Conservation (phyloP, 2,888 invertebrate species). For the Gastrophysa polygoni region DNA sequence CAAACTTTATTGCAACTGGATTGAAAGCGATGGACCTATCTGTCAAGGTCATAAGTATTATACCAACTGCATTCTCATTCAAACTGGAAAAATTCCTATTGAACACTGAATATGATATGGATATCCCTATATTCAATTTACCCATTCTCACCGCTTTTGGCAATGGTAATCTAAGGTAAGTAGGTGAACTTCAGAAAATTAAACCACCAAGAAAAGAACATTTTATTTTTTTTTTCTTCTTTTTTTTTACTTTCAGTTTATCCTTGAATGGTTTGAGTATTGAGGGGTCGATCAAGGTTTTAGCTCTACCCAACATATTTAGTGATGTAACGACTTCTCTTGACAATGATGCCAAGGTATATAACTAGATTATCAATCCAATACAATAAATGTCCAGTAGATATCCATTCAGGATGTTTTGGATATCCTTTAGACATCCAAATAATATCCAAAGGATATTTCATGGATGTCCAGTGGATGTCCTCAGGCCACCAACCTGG, state of each 20-base stretch:
- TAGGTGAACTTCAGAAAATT: neutral
- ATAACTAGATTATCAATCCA: neutral
- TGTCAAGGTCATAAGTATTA: neutral
- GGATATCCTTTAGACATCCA: no score
- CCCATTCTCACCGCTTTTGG: neutral
- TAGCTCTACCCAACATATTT: neutral
- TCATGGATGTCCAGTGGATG: no score
- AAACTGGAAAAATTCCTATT: neutral
- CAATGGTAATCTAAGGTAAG: neutral
- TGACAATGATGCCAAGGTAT: neutral
- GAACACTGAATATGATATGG: neutral
- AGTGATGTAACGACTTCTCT: neutral
- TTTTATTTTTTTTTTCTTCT: no score
- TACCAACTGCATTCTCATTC: neutral
- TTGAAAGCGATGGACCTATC: constrained; percentile 3
- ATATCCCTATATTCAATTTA: constrained; percentile 6
- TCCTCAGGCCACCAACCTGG: no score
- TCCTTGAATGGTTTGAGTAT: neutral
- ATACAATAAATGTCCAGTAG: no score
- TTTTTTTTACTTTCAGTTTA: neutral
- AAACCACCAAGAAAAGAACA: no score
- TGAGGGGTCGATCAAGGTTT: neutral
- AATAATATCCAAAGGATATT: no score
- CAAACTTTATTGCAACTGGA: neutral
- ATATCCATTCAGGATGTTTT: no score